These are phyloP conservation scores for Lateolabrax maculatus DNA, from an alignment of 2,797 vertebrate species.

Conservation along the genomic window DNA sequence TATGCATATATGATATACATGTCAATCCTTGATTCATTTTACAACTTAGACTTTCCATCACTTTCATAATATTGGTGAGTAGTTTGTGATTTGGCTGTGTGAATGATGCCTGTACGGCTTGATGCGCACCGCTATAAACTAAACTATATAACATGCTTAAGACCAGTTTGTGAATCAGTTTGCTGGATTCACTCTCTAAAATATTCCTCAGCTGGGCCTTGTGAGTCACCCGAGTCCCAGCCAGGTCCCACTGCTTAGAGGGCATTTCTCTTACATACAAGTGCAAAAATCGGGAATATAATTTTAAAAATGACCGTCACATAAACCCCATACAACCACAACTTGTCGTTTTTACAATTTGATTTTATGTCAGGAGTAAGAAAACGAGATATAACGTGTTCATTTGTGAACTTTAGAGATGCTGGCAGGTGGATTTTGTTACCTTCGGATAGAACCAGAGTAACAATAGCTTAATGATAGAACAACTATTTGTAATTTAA, in stretches of 20 bases:
- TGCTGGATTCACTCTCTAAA: slow-evolving; percentile 20
- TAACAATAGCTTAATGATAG: too few species aligned
- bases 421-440: background rate
- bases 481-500: background rate
- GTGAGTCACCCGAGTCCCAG: slow-evolving; percentile 20
- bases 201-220: slow-evolving; percentile 20
- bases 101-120: slow-evolving; percentile 5
- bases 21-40: background rate
- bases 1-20: background rate
- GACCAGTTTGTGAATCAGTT: slow-evolving; percentile 18
- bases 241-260: background rate
- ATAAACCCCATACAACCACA: background rate
- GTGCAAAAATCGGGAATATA: too few species aligned
- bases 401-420: background rate
- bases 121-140: background rate
- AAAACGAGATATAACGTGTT: background rate
- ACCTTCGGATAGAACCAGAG: background rate
- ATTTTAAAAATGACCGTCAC: background rate
- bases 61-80: background rate
- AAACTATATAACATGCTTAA: background rate
- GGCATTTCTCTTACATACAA: too few species aligned
- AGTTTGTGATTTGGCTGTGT: slow-evolving; percentile 6
- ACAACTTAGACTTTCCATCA: background rate
- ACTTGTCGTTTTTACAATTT: background rate
- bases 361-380: background rate